Conservation (phyloP, 1,140 invertebrate species). For the Drosophila dunni region DNA sequence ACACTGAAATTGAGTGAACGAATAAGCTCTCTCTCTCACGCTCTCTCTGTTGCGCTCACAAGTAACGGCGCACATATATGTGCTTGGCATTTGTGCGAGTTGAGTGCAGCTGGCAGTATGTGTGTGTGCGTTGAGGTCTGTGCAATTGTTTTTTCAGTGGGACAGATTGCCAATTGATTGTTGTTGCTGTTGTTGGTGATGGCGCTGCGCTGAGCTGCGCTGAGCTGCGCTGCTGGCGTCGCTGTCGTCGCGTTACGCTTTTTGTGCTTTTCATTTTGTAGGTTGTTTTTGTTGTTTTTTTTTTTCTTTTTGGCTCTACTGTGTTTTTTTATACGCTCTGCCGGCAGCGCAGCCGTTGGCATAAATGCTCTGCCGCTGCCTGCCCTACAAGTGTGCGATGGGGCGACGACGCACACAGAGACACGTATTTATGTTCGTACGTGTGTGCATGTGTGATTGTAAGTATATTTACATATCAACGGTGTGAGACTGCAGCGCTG, state of each 20-base stretch:
- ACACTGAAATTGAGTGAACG: conserved; percentile 57
- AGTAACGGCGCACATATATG: conserved; percentile 61
- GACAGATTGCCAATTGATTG: conserved; percentile 82
- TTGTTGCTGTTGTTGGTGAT: conserved; percentile 64
- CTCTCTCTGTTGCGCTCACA: conserved; percentile 7
- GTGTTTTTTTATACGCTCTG: conserved; percentile 49
- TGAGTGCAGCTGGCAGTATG: conserved; percentile 13
- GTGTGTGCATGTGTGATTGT: conserved; percentile 24
- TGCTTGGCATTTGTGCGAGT: conserved; percentile 31
- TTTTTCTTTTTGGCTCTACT: conserved; percentile 16
- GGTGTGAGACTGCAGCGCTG: conserved; percentile 55
- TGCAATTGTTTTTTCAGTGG: conserved; percentile 82
- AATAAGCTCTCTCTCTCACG: background rate
- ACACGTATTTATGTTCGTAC: conserved; percentile 16
- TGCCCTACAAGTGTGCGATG: conserved; percentile 65
- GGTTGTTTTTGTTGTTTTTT: conserved; percentile 24
- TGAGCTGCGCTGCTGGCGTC: conserved; percentile 29
- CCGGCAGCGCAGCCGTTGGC: conserved; percentile 71
- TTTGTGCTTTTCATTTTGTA: conserved; percentile 64
- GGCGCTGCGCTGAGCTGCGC: conserved; percentile 23
- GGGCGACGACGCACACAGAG: conserved; percentile 40
- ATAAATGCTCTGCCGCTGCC: conserved; percentile 69
- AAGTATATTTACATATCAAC: conserved; percentile 46
- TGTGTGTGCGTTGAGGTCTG: conserved; percentile 42
- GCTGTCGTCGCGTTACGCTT: conserved; percentile 67